Evolutionary conservation across 2,888 invertebrate species (phyloP), one percentile per base, ranked within the genome.

Genomic region (Noctua janthe): DNA sequence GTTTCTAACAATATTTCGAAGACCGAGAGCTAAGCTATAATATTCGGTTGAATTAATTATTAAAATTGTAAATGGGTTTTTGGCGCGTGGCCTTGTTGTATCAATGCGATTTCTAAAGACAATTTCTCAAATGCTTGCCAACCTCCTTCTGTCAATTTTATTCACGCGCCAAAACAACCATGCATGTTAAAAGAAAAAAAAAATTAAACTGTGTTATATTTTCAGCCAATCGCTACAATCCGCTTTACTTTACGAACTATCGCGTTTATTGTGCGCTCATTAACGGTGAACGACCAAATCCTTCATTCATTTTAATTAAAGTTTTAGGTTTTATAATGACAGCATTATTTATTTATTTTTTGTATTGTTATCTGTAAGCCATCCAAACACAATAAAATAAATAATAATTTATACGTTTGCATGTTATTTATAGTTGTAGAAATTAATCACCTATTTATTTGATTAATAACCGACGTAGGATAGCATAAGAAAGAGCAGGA

Each of bases 241-340:
- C n/a, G 47, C 39, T 54, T 62, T 49, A 47, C n/a, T 84, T 51
- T 23, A 47, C 20, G 17, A 80, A 71, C 49, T 51, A 56, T 54
- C 35, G 8, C 13, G 56, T 64, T 75, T 62, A 75, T 86, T 81
- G 82, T 43, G 8, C 15, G 56, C 70, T 86, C 62, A 75, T 86
- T 81, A 86, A 64, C 56, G 20, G 7, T n/a, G 54, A 72, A 69
- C n/a, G 67, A 35, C 35, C 35, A 69, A 70, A 86, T 69, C 67
- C 67, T 72, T 82, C 5, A 64, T 59, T 49, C 13, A 43, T 74
- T 70, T 66, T 74, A 64, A 47, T 66, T 23, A 7, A 35, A 11
- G 35, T 17, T 64, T 86, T 47, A 35, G 17, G 11, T 86, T 76
- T 29, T n/a, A 15, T 20, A 23, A 47, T 0, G 15, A 79, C 35